Evolutionary conservation across 2,797 vertebrate genomes (phyloP).

Genomic region (Somateria mollissima): DNA sequence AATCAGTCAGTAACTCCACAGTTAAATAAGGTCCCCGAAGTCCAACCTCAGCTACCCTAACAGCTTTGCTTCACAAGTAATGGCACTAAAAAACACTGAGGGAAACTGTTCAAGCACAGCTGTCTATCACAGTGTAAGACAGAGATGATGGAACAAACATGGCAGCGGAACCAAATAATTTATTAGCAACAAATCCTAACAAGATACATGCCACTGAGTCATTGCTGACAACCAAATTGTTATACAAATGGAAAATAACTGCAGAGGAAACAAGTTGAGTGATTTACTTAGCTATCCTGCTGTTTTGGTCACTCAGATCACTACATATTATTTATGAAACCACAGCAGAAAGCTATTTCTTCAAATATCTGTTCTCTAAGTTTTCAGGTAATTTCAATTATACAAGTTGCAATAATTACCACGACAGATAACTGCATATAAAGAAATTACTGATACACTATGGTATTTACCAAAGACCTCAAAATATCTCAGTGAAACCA

Average conservation of each 20-base stretch:
- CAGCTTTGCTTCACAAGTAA: not conserved
- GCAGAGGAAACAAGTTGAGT: not conserved
- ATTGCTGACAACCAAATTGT: not conserved
- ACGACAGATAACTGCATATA: not conserved
- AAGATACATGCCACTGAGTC: not conserved
- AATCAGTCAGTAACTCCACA: not conserved
- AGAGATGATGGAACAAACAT: not conserved
- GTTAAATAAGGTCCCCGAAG: not conserved
- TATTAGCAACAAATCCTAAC: not conserved
- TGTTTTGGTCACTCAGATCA: not conserved
- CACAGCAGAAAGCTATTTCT: not conserved
- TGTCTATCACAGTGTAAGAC: not conserved
- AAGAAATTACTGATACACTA: not conserved
- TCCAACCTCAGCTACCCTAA: not conserved
- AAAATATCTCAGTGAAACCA: not conserved
- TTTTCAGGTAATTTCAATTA: not conserved
- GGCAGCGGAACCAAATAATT: not conserved
- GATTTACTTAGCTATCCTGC: not conserved
- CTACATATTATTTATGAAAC: not conserved
- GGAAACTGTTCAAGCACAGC: not conserved
- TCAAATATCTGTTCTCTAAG: rapidly evolving
- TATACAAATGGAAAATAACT: not conserved
- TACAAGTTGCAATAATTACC: not conserved
- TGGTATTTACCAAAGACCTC: not conserved
- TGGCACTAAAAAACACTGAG: not conserved